phyloP scores from a whole-genome alignment of 2,797 vertebrate genomes.

The Acridotheres tristis region DNA sequence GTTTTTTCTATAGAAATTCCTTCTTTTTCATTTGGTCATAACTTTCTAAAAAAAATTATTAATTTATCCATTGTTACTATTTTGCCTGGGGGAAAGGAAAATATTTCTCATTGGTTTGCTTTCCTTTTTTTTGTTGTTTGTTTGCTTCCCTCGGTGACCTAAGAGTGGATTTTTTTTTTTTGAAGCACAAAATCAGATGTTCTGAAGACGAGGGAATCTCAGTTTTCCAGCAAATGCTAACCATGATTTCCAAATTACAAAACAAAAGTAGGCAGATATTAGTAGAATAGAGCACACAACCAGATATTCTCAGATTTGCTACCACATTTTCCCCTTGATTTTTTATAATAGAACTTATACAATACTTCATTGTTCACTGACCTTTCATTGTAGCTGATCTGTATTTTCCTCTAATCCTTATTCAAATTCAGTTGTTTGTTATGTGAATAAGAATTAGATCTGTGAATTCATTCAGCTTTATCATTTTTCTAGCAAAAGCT shows the following conservation, averaged over 20 bases:
- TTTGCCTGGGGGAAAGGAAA: not conserved
- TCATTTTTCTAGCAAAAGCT: not conserved
- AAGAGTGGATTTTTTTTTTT: not conserved
- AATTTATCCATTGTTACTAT: not conserved
- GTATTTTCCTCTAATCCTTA: not conserved
- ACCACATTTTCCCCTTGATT: not conserved
- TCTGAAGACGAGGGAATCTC: not conserved
- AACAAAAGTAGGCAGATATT: not conserved
- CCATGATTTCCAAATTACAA: not conserved
- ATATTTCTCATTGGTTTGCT: not conserved
- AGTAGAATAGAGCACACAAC: not conserved
- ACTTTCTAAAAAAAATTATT: not conserved
- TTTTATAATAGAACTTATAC: not conserved
- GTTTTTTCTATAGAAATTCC: not conserved
- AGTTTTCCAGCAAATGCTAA: not conserved
- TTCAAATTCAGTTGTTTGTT: not conserved
- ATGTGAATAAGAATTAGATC: not conserved
- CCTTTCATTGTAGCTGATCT: not conserved
- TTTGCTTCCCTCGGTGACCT: not conserved
- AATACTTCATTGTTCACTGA: not conserved
- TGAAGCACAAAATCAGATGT: not conserved
- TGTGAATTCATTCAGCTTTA: not conserved
- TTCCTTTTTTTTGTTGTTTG: not conserved
- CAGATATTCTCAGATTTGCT: not conserved
- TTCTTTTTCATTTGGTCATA: not conserved